phyloP scores from a whole-genome alignment of 2,888 invertebrate genomes.

The Noctua comes region DNA sequence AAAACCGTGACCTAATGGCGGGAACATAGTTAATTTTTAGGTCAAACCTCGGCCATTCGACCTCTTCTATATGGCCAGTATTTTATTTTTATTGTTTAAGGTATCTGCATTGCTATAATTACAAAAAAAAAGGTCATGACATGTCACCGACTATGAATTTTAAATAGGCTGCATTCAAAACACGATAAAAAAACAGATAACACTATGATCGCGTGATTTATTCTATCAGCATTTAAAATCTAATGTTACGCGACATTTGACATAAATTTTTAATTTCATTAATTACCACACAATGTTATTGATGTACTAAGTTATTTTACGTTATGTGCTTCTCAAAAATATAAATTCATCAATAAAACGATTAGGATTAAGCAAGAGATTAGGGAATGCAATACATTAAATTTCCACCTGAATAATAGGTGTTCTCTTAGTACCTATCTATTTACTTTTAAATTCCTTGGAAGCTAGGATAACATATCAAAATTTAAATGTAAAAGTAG shows the following conservation, averaged over 20 bases:
- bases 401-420: neutral
- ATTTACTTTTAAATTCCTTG: neutral
- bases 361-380: neutral
- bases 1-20: conserved; percentile 44
- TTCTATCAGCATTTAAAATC: conserved; percentile 42
- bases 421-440: neutral
- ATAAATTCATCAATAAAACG: neutral
- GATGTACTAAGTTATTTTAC: neutral
- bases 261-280: conserved; percentile 20
- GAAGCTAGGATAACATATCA: too few species aligned
- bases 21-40: conserved; percentile 39
- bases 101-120: conserved; percentile 29
- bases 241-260: conserved; percentile 33
- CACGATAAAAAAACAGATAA: conserved; percentile 39
- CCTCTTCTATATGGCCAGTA: conserved; percentile 21
- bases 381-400: neutral
- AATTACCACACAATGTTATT: neutral
- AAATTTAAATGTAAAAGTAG: too few species aligned
- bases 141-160: conserved; percentile 39
- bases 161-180: conserved; percentile 45
- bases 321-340: neutral
- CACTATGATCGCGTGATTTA: conserved; percentile 45
- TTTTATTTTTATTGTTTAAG: neutral
- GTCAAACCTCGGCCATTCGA: conserved; percentile 1
- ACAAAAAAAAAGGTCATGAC: conserved; percentile 26